phyloP scores from a whole-genome alignment of 2,797 vertebrate genomes.

The Dallia pectoralis region DNA sequence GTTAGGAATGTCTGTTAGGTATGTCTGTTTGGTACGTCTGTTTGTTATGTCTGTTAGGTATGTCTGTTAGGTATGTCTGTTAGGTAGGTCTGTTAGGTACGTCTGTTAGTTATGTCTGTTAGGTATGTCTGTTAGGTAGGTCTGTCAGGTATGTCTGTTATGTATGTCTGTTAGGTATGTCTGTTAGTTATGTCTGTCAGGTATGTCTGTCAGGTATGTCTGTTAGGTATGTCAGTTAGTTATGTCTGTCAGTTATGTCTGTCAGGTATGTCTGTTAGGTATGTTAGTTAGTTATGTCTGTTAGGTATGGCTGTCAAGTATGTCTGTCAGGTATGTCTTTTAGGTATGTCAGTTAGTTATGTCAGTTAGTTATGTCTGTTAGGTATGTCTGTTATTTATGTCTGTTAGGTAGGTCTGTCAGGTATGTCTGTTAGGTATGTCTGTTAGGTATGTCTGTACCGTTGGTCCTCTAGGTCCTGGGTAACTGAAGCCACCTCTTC shows the following conservation, averaged over 20 bases:
- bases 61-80: too few species aligned
- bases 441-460: conserved; percentile 35
- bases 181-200: neutral
- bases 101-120: neutral
- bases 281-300: neutral
- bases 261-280: neutral
- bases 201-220: too few species aligned
- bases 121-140: neutral
- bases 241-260: conserved; percentile 68
- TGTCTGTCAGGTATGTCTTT: conserved; percentile 63
- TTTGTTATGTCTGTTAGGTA: neutral
- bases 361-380: neutral
- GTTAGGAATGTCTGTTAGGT: conserved; percentile 51
- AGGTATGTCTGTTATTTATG: neutral
- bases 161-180: neutral
- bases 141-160: neutral
- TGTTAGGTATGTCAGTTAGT: too few species aligned
- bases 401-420: neutral
- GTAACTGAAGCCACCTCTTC: conserved; percentile 92
- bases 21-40: conserved; percentile 62
- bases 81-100: too few species aligned
- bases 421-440: conserved; percentile 1
- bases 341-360: neutral
- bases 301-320: conserved; percentile 51
- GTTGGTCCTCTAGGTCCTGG: conserved; percentile 84